Evolutionary conservation across 2,113 vertebrate species (phyloP), one percentile per base, ranked within the genome.

Genomic region (Myotis lucifugus): DNA sequence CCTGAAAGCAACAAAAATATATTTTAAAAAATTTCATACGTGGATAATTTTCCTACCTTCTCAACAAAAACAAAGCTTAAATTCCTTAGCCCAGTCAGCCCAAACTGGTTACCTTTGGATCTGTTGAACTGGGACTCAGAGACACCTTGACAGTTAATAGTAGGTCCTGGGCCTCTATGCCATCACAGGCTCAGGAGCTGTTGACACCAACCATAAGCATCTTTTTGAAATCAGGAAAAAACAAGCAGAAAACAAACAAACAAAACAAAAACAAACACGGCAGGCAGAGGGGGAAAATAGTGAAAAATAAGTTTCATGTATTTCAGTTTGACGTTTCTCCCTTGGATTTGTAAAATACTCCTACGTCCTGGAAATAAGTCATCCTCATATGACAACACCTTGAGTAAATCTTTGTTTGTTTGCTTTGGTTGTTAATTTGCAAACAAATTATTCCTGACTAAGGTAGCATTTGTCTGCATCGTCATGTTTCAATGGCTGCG

Each of bases 221-320:
- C 23, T 56, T 74, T 59, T 42, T 88, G 73, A 59, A 91, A 94
- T 76, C 42, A 67, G 64, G 42, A 78, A 90, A 50, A 27, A 59
- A 46, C 10, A 21, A 1, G 0, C 34, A 72, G 21, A 27, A 42
- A 73, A 73, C 2, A 72, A 42, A 76, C 25, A 46, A 46, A 2
- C 11, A 78, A 2, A 2, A 19, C 13, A 66, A 52, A 2, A 79
- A 1, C 2, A 42, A 42, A 50, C 54, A 37, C 67, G 21, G 14
- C 14, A 86, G 7, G 3, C 4, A 52, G 32, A 40, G 42, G 27
- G 42, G 11, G 10, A 67, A 61, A 87, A 64, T 42, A 52, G 3
- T 54, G 40, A 70, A 17, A 88, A 48, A 56, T 77, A 34, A 50
- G 18, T 72, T 37, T 79, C 37, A 61, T 79, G 5, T 73, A 76